phyloP scores from a whole-genome alignment of 2,888 invertebrate genomes.

The Orgyia antiqua region DNA sequence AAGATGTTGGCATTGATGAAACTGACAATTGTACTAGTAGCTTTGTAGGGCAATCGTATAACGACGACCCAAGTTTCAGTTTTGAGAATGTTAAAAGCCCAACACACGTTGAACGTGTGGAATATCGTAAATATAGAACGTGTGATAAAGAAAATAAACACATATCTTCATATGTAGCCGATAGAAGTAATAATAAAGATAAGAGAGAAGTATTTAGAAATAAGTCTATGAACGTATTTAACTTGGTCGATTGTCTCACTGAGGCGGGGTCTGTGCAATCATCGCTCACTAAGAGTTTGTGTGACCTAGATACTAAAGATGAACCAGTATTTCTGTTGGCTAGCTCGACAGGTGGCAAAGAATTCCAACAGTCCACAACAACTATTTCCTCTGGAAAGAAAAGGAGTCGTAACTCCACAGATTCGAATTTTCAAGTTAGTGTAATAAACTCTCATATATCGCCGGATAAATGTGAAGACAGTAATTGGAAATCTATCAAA shows the following conservation, averaged over 20 bases:
- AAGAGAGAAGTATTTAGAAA: conserved; percentile 72
- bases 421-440: conserved; percentile 67
- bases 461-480: conserved; percentile 68
- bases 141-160: conserved; percentile 65
- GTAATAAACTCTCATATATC: conserved; percentile 56
- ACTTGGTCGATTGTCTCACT: conserved; percentile 64
- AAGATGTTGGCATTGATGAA: conserved; percentile 35
- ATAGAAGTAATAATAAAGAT: conserved; percentile 49
- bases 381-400: conserved; percentile 72
- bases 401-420: conserved; percentile 69
- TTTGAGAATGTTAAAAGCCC: conserved; percentile 36
- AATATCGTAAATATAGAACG: conserved; percentile 44
- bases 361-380: conserved; percentile 63
- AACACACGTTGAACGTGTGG: conserved; percentile 38
- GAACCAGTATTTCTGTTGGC: conserved; percentile 57
- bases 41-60: conserved; percentile 52
- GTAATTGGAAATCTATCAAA: conserved; percentile 73
- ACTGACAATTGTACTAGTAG: conserved; percentile 51
- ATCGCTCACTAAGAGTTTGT: conserved; percentile 66
- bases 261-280: conserved; percentile 66
- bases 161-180: conserved; percentile 38
- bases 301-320: conserved; percentile 65
- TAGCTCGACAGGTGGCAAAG: conserved; percentile 49
- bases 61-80: conserved; percentile 43
- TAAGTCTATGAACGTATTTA: conserved; percentile 71